Evolutionary conservation across 2,888 invertebrate species (phyloP).

Genomic region (Drosophila mayaguana): DNA sequence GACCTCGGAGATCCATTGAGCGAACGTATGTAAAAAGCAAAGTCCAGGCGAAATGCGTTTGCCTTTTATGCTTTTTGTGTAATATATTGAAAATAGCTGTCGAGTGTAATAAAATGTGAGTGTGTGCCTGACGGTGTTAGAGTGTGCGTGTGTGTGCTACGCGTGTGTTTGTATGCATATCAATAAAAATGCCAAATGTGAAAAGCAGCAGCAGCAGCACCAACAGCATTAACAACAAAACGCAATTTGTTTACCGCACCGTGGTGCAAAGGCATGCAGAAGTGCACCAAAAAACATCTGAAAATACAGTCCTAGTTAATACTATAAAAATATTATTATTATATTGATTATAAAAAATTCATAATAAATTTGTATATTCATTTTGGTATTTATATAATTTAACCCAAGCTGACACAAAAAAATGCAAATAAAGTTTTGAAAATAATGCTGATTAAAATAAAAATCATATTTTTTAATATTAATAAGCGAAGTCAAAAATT

Average conservation of each 20-base stretch:
- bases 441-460: too few relatives aligned
- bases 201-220: constrained; percentile 26
- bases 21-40: constrained; percentile 72
- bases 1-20: constrained; percentile 33
- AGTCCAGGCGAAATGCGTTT: constrained; percentile 52
- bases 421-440: too few relatives aligned
- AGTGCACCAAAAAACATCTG: not conserved
- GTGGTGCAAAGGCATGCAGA: constrained; percentile 9
- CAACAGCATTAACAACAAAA: constrained; percentile 50
- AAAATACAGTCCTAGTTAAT: too few relatives aligned
- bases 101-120: constrained; percentile 80
- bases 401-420: too few relatives aligned
- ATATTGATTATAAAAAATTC: not conserved
- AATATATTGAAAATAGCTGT: constrained; percentile 83
- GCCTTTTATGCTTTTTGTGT: constrained; percentile 73
- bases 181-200: constrained; percentile 79
- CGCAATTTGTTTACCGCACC: constrained; percentile 73
- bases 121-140: constrained; percentile 33
- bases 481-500: too few relatives aligned
- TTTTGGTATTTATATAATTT: too few relatives aligned
- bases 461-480: too few relatives aligned
- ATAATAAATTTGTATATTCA: too few relatives aligned
- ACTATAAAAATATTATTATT: too few relatives aligned
- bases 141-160: constrained; percentile 20
- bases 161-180: constrained; percentile 69